Base-by-base conservation (phyloP, 2,113 vertebrate species). In the Tretioscincus oriximinensis region DNA sequence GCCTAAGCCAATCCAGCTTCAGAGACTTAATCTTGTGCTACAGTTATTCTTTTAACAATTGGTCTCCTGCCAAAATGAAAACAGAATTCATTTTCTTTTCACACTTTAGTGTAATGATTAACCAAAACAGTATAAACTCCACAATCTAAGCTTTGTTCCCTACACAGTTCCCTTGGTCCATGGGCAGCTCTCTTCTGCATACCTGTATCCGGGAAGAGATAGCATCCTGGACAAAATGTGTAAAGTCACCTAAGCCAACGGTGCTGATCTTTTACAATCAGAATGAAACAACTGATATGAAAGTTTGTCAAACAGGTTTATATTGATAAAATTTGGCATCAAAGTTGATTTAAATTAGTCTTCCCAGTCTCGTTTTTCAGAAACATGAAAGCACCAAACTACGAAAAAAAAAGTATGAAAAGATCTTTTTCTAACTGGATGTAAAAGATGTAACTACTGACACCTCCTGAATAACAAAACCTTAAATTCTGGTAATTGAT, bases 181-280 rank as follows among this genome's bases (percentile, higher is more conserved):
- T 31, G 24, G 72, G 9, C 20, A 70, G 64, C 18, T 49, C 35
- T 49, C 73, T 73, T 82, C 47, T 82, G 54, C 14, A 10, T 76
- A 61, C 41, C 28, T 82, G 54, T 69, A 76, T 82, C 80, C 80
- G 73, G 80, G 80, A 76, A 29, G 58, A 81, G 65, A 76, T 67
- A 82, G 63, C 54, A 76, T 45, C 66, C n/a, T 76, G 21, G n/a
- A 9, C 41, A 31, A 70, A 28, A 31, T 22, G 18, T 29, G 24
- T 75, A 65, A 7, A 24, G 47, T 24, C 54, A 29, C 26, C 58
- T 74, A 74, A 66, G 28, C 31, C 21, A 69, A 60, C 24, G 28
- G n/a, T 20, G 35, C 26, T 68, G 63, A 24, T 45, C 14, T 14
- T 14, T 31, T 67, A 26, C n/a, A 74, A n/a, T 58, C 63, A 10